Base-by-base conservation (phyloP, 1,140 invertebrate genomes). In the Bombus superbus region DNA sequence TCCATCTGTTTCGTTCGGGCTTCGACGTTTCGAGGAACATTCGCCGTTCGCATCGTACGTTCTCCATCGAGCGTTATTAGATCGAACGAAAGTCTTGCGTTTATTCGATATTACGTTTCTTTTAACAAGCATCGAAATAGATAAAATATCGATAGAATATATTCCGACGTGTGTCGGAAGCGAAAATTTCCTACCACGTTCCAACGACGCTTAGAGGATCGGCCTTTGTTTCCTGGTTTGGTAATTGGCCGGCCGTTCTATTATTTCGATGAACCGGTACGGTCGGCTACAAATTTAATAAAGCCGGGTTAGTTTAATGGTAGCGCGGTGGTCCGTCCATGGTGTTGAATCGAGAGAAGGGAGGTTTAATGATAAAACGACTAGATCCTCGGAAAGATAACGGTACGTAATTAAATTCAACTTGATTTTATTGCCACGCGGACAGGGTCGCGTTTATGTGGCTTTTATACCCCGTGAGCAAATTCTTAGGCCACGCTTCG, bases 401-500 rank as follows among this genome's bases (percentile, higher is more conserved):
- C 77, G 75, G 76, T 64, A 82, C 80, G 92, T 94, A 94, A 94
- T 94, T 94, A 94, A 94, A 94, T 94, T 92, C 93, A 92, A 92
- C 88, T 92, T 92, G 91, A 94, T 92, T 94, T 94, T 94, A 94
- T 94, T 94, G 92, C 91, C 90, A 53, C 75, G 89, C 75, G 89
- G 84, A 78, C 88, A 86, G 89, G 79, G 88, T 47, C 83, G 40
- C 84, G 87, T 93, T 94, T 93, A 94, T 91, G 91, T 90, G 90
- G 90, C 87, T 93, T 93, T 94, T 94, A 94, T 94, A 81, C 80
- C 90, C 83, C 79, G 88, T 85, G 89, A 94, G 93, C 93, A 92
- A 93, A 94, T 94, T 94, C 93, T 89, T 81, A 86, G 90, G 83
- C 90, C 88, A 86, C 85, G 83, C 73, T 86, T 89, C 90, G 89